Evolutionary conservation across 2,888 invertebrate genomes (phyloP), one percentile per base, ranked within the genome.

Genomic region (Pheosia tremula): DNA sequence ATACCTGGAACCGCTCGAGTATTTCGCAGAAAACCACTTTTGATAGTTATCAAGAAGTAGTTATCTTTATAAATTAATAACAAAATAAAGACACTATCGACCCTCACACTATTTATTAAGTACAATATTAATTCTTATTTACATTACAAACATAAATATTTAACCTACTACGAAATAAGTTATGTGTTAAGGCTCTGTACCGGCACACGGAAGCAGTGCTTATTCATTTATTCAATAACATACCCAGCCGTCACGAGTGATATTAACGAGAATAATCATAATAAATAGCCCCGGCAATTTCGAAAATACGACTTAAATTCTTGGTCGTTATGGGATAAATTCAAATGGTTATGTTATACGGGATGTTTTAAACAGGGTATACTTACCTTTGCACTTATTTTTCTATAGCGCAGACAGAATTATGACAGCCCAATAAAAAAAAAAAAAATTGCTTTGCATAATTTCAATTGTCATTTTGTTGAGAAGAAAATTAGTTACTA

Each of bases 91-190:
- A 67, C 79, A 73, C 80, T 87, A 86, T 82, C 84, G 83, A 82
- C 82, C 88, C 88, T 78, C 59, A 41, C 24, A 24, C 24, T 79
- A 73, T 75, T 77, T 80, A 83, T 91, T 93, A 93, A 93, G 93
- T 93, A 93, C 93, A 89, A 86, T 83, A 84, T 86, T 88, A 87
- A 80, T 81, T 87, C 86, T 87, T 91, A 92, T 91, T 88, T 90
- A 91, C 89, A 92, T 74, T 83, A 82, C 81, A 76, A 80, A 84
- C 83, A 87, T 89, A 89, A 87, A 87, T 89, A 89, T 85, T 86
- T 80, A 80, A 80, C 75, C 67, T 78, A 80, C 80, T 84, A 86
- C 70, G 62, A 88, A 88, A 88, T 90, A 89, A 90, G 82, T 91
- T 91, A 91, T 69, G 74, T 82, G 73, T 84, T 86, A 88, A 87